These are phyloP conservation scores for Ormyrus pomaceus DNA, from an alignment of 2,888 invertebrate species.

Conservation along the genomic window DNA sequence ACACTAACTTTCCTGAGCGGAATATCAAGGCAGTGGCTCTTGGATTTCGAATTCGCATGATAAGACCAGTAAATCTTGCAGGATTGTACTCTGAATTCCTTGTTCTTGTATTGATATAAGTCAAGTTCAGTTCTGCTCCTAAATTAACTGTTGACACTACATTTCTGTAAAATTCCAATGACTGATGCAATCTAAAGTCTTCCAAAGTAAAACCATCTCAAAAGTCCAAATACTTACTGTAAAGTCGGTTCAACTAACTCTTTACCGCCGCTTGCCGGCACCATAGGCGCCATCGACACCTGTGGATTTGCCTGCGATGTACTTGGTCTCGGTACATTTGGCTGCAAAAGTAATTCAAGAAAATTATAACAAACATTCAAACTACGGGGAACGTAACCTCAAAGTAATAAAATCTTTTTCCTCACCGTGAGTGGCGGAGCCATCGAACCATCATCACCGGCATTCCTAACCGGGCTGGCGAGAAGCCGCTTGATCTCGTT, in stretches of 20 bases:
- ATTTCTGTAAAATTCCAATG: conserved; percentile 78
- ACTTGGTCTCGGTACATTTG: conserved; percentile 69
- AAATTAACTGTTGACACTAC: conserved; percentile 89
- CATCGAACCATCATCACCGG: conserved; percentile 68
- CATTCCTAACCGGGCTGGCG: conserved; percentile 68
- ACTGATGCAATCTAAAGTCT: no score
- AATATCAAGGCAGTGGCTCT: conserved; percentile 86
- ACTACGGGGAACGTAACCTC: conserved; percentile 40
- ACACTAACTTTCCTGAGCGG: conserved; percentile 88
- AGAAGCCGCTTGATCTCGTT: conserved; percentile 69
- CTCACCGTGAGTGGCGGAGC: conserved; percentile 70
- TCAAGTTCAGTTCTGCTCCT: conserved; percentile 83
- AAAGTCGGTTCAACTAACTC: conserved; percentile 67
- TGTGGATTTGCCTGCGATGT: conserved; percentile 69
- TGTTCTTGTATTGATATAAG: conserved; percentile 86
- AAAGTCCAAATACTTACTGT: conserved; percentile 64
- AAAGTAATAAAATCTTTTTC: conserved; percentile 12
- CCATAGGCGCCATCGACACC: conserved; percentile 65
- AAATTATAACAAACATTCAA: neutral
- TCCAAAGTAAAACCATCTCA: no score
- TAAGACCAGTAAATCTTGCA: conserved; percentile 87
- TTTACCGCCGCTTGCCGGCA: conserved; percentile 60
- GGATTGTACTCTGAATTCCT: conserved; percentile 91
- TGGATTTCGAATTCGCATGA: conserved; percentile 89
- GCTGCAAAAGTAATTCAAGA: conserved; percentile 58